Base-by-base conservation (phyloP, 1,140 invertebrate genomes). In the Micrasema minimum region DNA sequence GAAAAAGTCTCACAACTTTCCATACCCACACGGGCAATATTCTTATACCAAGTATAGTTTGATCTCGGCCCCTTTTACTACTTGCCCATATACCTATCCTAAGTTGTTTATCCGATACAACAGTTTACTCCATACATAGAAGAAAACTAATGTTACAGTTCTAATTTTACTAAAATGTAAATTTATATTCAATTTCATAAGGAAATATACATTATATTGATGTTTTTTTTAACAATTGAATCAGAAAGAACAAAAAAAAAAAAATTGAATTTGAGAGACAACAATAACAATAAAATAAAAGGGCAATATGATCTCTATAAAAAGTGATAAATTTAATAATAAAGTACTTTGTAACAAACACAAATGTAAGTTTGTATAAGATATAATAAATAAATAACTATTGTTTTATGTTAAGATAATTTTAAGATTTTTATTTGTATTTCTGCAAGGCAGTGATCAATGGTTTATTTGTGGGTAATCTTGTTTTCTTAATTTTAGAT, bases 1-100 rank as follows among this genome's bases (percentile, higher is more conserved):
- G 43, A 72, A 72, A 43, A 71, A 71, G 59, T 68, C 74, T 14
- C 69, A 73, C n/a, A n/a, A n/a, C 45, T 76, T 73, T 45, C 55
- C 74, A 6, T 53, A 69, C 10, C 71, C 73, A 31, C 74, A 26
- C n/a, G n/a, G n/a, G 74, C 71, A 26, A 76, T 73, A 67, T 74
- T 74, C 41, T 70, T n/a, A n/a, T 64, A 62, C 2, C 14, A 9
- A 20, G 0, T 18, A 16, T 18, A 2, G n/a, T 18, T 37, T 20
- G 5, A 2, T 7, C 12, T 20, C 11, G 14, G 18, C 5, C 55
- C 55, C 55, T 38, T 41, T 59, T 20, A 64, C 38, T 46, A 46
- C 45, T n/a, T n/a, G n/a, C n/a, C n/a, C n/a, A n/a, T 4, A 4
- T 53, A 12, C 50, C 50, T n/a, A 31, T 55, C n/a, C n/a, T n/a